A percentile compares a stretch with the other conserved stretches of the same genome.
phyloP scores from a whole-genome alignment of 2,797 vertebrate genomes.

The Sternarchorhynchus goeldii region DNA sequence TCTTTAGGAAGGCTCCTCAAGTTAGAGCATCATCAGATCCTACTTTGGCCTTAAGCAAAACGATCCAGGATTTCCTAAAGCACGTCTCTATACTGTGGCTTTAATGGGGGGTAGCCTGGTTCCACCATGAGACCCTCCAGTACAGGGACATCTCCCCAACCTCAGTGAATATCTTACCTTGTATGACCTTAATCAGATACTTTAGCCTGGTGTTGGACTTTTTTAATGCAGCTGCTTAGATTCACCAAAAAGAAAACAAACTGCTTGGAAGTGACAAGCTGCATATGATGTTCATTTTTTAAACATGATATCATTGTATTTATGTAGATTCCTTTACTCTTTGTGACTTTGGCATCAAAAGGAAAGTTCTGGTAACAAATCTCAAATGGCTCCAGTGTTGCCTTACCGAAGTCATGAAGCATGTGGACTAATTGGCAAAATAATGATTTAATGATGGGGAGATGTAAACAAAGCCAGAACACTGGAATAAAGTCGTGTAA shows the following conservation, averaged over 20 bases:
- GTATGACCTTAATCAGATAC: constrained; percentile 54
- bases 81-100: constrained; percentile 63
- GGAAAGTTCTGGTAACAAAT: background rate
- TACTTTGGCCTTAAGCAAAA: constrained; percentile 60
- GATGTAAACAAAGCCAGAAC: background rate
- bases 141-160: constrained; percentile 53
- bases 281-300: constrained; percentile 30
- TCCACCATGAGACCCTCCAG: constrained; percentile 56
- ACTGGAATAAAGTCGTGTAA: background rate
- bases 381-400: background rate
- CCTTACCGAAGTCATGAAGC: constrained; percentile 7
- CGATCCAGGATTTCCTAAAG: constrained; percentile 61
- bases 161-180: constrained; percentile 59
- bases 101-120: constrained; percentile 60
- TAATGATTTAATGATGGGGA: background rate
- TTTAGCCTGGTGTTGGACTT: constrained; percentile 54
- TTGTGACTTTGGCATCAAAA: background rate
- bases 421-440: background rate
- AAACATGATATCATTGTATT: constrained; percentile 36
- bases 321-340: background rate
- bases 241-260: constrained; percentile 37
- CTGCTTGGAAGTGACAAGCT: constrained; percentile 36
- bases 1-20: constrained; percentile 43
- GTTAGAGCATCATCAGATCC: constrained; percentile 59
- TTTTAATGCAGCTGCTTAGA: constrained; percentile 18